These are phyloP conservation scores for Pristiophorus japonicus DNA, from an alignment of 2,113 vertebrate genomes.

Conservation along the genomic window DNA sequence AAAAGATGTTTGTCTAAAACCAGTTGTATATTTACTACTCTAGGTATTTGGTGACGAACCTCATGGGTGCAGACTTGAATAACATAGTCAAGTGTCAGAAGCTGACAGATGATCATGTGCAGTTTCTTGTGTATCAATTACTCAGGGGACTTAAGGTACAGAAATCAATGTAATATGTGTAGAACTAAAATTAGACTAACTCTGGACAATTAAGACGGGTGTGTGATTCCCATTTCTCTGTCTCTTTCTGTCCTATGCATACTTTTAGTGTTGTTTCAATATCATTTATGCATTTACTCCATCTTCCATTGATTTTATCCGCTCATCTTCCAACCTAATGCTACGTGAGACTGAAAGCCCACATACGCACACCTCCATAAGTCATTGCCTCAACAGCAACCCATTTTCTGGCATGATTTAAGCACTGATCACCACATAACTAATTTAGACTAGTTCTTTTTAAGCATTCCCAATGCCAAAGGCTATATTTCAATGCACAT, in stretches of 20 bases:
- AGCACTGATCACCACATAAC: neutral
- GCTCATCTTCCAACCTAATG: neutral
- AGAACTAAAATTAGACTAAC: neutral
- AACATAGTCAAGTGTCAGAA: constrained; percentile 96
- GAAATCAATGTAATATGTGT: neutral
- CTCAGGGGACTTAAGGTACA: constrained; percentile 89
- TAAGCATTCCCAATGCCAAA: neutral
- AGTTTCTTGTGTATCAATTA: constrained; percentile 95
- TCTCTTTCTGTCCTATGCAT: neutral
- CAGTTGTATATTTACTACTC: constrained; percentile 39
- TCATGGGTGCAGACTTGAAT: constrained; percentile 96
- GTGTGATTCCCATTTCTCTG: neutral
- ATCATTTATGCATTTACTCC: neutral
- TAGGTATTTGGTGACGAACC: constrained; percentile 92
- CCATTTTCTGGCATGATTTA: neutral
- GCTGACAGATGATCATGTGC: constrained; percentile 89
- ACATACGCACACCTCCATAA: neutral
- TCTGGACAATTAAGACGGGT: neutral
- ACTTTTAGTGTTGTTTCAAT: neutral
- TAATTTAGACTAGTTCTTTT: neutral
- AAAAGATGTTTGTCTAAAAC: neutral
- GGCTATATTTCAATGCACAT: too few relatives aligned
- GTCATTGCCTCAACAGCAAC: neutral
- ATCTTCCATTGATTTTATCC: neutral
- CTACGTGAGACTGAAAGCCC: neutral